phyloP scores from a whole-genome alignment of 2,113 vertebrate species.

The Haemorhous mexicanus region DNA sequence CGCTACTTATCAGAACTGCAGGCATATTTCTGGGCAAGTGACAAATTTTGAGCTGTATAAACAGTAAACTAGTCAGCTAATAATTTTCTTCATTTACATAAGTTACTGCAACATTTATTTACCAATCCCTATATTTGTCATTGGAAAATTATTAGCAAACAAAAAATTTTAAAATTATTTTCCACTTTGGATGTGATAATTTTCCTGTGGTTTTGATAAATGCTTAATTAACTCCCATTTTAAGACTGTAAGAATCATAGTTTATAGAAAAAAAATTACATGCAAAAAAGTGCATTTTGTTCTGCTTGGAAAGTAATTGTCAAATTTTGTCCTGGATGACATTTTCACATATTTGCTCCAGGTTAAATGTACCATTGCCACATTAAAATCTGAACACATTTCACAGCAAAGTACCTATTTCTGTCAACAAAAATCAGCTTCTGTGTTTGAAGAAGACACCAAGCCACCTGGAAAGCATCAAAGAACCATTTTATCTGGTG shows the following conservation, averaged over 20 bases:
- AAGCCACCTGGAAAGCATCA: neutral
- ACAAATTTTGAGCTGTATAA: neutral
- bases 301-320: slow-evolving; percentile 30
- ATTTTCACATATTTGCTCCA: slow-evolving; percentile 55
- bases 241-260: neutral
- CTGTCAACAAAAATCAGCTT: slow-evolving; percentile 37
- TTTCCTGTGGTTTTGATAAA: neutral
- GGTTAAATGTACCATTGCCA: slow-evolving; percentile 15
- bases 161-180: neutral
- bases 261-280: neutral
- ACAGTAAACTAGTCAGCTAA: neutral
- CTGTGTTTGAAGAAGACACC: neutral
- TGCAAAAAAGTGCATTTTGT: slow-evolving; percentile 9
- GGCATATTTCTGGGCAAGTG: neutral
- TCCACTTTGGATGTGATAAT: neutral
- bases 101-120: neutral
- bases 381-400: slow-evolving; percentile 17
- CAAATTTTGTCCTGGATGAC: slow-evolving; percentile 19
- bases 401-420: slow-evolving; percentile 28
- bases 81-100: neutral
- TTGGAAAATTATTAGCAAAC: neutral
- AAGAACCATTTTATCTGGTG: neutral
- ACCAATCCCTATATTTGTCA: neutral
- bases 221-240: neutral
- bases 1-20: neutral